phyloP scores from a whole-genome alignment of 2,113 vertebrate species.

The Promerops cafer region DNA sequence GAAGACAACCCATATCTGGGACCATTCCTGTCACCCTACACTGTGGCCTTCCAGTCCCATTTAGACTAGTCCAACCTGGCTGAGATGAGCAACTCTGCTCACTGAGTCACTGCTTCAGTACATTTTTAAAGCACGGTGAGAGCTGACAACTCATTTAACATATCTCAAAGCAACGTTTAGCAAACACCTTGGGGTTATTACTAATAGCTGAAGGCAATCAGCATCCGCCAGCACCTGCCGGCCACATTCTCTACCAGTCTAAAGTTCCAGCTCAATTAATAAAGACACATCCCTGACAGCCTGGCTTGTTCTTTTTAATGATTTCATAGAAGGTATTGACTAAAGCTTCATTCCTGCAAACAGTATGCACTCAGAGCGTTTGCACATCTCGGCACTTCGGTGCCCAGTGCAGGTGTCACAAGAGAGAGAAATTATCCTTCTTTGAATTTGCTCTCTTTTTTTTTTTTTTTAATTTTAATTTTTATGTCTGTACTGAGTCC shows the following conservation, averaged over 20 bases:
- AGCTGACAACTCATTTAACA: neutral
- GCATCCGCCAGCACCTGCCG: rapidly evolving
- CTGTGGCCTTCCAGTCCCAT: neutral
- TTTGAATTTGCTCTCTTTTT: neutral
- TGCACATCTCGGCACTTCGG: rapidly evolving
- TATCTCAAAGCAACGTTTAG: neutral
- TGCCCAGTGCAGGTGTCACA: neutral
- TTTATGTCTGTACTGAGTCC: neutral
- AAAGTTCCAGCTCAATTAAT: neutral
- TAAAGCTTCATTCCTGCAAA: neutral
- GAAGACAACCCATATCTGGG: neutral
- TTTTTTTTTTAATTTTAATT: neutral
- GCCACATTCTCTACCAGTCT: neutral
- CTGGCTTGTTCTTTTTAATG: neutral
- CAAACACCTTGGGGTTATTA: neutral
- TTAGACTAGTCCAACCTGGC: neutral
- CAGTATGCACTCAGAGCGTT: neutral
- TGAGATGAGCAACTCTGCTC: neutral
- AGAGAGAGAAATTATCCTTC: neutral
- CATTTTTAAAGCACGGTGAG: neutral
- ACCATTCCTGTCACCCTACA: neutral
- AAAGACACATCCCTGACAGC: neutral
- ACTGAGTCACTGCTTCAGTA: neutral
- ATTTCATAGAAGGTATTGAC: neutral
- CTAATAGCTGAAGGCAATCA: neutral